Conservation (phyloP, 1,140 invertebrate genomes). For the Papilio dardanus region DNA sequence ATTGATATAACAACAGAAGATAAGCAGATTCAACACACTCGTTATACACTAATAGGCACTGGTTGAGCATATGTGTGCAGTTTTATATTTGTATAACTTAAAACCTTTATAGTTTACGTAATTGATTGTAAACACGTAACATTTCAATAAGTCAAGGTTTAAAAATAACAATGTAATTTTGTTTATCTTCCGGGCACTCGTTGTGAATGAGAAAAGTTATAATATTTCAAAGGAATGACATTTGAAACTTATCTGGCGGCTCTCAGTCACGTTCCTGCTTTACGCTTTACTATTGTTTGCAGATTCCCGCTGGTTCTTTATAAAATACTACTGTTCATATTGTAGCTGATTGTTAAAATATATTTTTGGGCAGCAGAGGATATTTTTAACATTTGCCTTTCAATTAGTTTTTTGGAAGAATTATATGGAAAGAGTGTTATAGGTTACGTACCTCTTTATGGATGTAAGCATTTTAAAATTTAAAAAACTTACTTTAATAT, state of each 20-base stretch:
- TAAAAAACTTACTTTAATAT: too few species aligned
- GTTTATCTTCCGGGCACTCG: conserved; percentile 32
- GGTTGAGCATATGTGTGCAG: too few species aligned
- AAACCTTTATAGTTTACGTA: too few species aligned
- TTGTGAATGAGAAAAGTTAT: conserved; percentile 41
- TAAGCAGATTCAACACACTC: too few species aligned
- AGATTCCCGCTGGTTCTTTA: conserved; percentile 39
- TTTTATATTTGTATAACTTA: too few species aligned
- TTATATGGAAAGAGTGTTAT: too few species aligned
- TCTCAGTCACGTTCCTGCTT: conserved; percentile 41
- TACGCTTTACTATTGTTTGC: conserved; percentile 61
- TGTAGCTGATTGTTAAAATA: conserved; percentile 26
- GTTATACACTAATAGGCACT: too few species aligned
- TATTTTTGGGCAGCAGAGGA: background rate
- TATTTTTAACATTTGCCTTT: background rate
- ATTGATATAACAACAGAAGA: too few species aligned
- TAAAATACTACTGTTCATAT: conserved; percentile 28
- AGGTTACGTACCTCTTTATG: too few species aligned
- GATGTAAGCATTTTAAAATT: background rate
- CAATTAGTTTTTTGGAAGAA: too few species aligned
- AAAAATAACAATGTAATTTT: conserved; percentile 30
- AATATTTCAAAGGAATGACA: conserved; percentile 43
- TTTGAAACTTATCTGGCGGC: conserved; percentile 61
- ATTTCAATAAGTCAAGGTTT: background rate
- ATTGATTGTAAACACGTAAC: background rate